Percentiles rank a stretch among this genome's conserved stretches.
Evolutionary conservation across 2,888 invertebrate genomes (phyloP).

Genomic region (Andricus quercusramuli): DNA sequence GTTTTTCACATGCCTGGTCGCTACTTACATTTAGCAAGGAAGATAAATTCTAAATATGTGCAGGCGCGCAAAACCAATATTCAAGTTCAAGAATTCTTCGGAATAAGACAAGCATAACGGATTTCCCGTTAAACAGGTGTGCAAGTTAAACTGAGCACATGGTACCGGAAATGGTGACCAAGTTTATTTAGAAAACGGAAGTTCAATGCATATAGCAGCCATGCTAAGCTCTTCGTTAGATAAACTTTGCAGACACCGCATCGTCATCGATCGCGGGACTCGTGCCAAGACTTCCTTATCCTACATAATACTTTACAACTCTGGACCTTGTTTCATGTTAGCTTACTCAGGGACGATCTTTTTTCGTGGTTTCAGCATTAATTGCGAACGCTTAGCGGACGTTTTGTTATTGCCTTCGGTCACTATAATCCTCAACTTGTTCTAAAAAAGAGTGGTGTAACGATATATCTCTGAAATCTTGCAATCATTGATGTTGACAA

Average conservation of each 20-base stretch:
- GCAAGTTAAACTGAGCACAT: constrained; percentile 54
- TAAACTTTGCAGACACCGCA: constrained; percentile 72
- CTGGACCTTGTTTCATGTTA: constrained; percentile 60
- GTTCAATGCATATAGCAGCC: constrained; percentile 56
- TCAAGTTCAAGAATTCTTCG: neutral
- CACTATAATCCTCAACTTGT: constrained; percentile 2
- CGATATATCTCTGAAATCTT: too few species aligned
- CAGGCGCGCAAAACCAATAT: too few species aligned
- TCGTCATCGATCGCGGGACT: constrained; percentile 72
- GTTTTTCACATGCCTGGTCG: too few species aligned
- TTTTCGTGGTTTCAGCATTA: constrained; percentile 33
- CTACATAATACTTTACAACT: constrained; percentile 70
- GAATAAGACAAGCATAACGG: neutral
- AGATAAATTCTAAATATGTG: too few species aligned
- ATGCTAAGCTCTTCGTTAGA: constrained; percentile 59
- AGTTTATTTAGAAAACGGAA: constrained; percentile 69
- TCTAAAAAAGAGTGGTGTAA: too few species aligned
- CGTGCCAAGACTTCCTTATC: constrained; percentile 70
- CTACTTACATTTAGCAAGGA: too few species aligned
- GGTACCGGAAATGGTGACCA: constrained; percentile 56
- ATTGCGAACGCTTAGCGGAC: constrained; percentile 27
- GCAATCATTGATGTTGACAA: too few species aligned
- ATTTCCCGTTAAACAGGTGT: too few species aligned
- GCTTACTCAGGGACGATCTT: constrained; percentile 32
- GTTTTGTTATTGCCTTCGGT: constrained; percentile 28